Conservation (phyloP, 1,140 invertebrate genomes). For the Drosophila setifemur region DNA sequence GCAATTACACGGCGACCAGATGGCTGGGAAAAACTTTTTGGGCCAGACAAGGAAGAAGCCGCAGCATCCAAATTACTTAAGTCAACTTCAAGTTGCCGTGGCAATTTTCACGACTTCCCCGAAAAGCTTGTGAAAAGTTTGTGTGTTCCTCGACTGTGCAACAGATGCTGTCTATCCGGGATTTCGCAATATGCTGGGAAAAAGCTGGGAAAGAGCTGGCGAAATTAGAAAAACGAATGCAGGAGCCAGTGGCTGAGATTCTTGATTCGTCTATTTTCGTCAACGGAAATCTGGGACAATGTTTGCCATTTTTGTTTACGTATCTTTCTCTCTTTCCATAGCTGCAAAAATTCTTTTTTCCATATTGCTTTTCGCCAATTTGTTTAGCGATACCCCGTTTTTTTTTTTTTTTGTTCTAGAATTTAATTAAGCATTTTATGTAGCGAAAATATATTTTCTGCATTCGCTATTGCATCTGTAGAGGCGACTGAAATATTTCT, state of each 20-base stretch:
- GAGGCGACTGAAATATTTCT: slow-evolving; percentile 38
- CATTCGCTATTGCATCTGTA: slow-evolving; percentile 1
- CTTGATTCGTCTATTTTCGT: slow-evolving; percentile 61
- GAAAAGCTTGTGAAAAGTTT: slow-evolving; percentile 13
- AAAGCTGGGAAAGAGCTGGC: slow-evolving; percentile 14
- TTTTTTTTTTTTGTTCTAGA: slow-evolving; percentile 28
- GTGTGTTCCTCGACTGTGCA: slow-evolving; percentile 38
- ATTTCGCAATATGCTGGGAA: slow-evolving; percentile 55
- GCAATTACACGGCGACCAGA: slow-evolving; percentile 59
- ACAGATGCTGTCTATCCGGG: slow-evolving; percentile 64
- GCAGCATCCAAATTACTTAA: slow-evolving; percentile 51
- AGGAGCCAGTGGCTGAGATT: slow-evolving; percentile 42
- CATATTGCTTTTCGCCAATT: slow-evolving; percentile 1
- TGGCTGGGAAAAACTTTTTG: slow-evolving; percentile 32
- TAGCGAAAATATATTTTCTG: slow-evolving; percentile 23
- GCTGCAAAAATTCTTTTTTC: neutral
- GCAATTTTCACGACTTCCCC: slow-evolving; percentile 37
- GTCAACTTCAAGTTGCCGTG: slow-evolving; percentile 36
- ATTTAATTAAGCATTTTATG: slow-evolving; percentile 72
- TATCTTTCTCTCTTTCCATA: slow-evolving; percentile 12
- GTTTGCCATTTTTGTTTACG: slow-evolving; percentile 60
- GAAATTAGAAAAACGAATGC: slow-evolving; percentile 61
- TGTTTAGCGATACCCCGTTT: no score
- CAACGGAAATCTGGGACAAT: slow-evolving; percentile 49
- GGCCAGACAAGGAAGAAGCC: slow-evolving; percentile 12